Evolutionary conservation across 1,140 invertebrate genomes (phyloP).

Genomic region (Bombus picipes): DNA sequence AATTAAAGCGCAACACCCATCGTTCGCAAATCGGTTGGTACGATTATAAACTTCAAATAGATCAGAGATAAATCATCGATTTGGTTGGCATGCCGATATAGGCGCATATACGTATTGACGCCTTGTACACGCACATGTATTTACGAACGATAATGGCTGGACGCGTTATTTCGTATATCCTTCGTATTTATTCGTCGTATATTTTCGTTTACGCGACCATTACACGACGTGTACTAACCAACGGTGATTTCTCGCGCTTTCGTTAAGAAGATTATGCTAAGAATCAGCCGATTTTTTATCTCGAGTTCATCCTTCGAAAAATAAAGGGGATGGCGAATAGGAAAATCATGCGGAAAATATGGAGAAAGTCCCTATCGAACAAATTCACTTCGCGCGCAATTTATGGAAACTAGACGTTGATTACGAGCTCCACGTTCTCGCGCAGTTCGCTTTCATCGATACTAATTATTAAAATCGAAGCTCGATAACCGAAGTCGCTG

Average conservation of each 20-base stretch:
- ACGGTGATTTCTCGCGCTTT: neutral
- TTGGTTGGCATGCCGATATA: too few species aligned
- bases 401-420: neutral
- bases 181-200: neutral
- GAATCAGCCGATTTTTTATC: neutral
- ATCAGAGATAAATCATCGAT: slow-evolving; percentile 39
- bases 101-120: neutral
- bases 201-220: neutral
- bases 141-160: slow-evolving; percentile 13
- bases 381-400: neutral
- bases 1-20: slow-evolving; percentile 38
- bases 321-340: slow-evolving; percentile 5
- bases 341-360: neutral
- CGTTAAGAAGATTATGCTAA: too few species aligned
- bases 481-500: neutral
- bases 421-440: neutral
- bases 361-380: neutral
- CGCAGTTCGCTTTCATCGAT: neutral
- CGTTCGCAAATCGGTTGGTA: neutral
- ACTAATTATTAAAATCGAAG: slow-evolving; percentile 5
- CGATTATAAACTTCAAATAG: slow-evolving; percentile 38
- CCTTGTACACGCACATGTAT: neutral
- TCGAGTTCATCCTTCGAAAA: neutral
- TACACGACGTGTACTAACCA: neutral
- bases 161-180: slow-evolving; percentile 23